A percentile compares a stretch with the other conserved stretches of the same genome.
These are phyloP conservation scores for Rhabdophis nuchalis DNA, from an alignment of 2,797 vertebrate species.

Conservation along the genomic window DNA sequence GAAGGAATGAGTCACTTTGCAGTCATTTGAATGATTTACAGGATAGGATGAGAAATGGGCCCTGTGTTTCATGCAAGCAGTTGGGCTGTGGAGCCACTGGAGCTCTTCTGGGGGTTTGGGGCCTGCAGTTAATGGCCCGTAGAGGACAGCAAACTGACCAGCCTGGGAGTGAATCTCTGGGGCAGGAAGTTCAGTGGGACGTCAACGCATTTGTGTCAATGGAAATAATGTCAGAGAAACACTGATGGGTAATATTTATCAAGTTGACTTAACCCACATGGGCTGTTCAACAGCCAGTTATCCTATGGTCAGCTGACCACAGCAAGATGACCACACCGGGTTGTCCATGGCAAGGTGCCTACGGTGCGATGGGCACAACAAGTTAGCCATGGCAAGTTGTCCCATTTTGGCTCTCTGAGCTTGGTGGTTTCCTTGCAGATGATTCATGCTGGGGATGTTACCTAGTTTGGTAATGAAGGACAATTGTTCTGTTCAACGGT, in stretches of 20 bases:
- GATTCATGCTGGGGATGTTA: background rate
- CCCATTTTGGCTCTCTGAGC: background rate
- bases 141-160: constrained; percentile 42
- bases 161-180: constrained; percentile 23
- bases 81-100: constrained; percentile 21
- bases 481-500: background rate
- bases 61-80: constrained; percentile 52
- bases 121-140: constrained; percentile 44
- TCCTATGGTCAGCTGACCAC: background rate
- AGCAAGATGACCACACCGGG: no score
- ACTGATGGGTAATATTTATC: background rate
- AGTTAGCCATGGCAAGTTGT: background rate
- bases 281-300: background rate
- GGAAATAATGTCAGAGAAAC: background rate
- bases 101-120: constrained; percentile 11
- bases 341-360: no score
- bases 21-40: constrained; percentile 55
- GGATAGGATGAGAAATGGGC: constrained; percentile 50
- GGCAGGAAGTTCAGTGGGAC: constrained; percentile 34
- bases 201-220: background rate
- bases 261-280: background rate
- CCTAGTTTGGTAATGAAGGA: background rate
- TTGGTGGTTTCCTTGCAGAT: background rate
- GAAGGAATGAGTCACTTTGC: constrained; percentile 57
- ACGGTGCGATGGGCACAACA: no score